Evolutionary conservation across 2,888 invertebrate genomes (phyloP), one percentile per base, ranked within the genome.

Genomic region (Drosophila fulvimacula): DNA sequence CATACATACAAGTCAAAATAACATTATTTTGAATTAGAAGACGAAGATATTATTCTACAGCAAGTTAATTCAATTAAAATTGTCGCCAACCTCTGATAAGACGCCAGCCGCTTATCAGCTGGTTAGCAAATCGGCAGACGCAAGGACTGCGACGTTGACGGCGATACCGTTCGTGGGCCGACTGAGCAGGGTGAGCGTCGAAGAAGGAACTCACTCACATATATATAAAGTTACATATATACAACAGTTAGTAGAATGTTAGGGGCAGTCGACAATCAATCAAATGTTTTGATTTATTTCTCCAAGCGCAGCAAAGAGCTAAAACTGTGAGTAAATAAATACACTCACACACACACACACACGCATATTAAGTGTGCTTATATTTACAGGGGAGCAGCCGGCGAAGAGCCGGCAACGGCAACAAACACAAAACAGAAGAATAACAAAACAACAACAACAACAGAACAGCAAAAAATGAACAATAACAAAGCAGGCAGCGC

Each of bases 401-500:
- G 77, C 79, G 60, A 70, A 76, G 62, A 64, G 81, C 81, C 81
- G 85, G 85, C 85, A 79, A 77, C 57, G 48, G 21, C 76, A 72
- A 73, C 73, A 76, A 76, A 72, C 64, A 59, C 81, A 79, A 79
- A 69, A 80, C 57, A 56, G 52, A 62, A 67, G 56, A 67, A 64
- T 57, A 44, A 46, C 60, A 69, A 32, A 53, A 58, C 55, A 65
- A 51, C 56, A 65, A 66, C 58, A 64, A 61, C n/a, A n/a, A n/a
- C n/a, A 55, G 34, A 41, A 53, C 32, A 55, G 51, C 9, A 51
- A 51, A 51, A 27, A 69, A 38, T 59, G 48, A 75, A 76, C 76
- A 76, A 76, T 76, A 76, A 76, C 76, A 76, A 76, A 73, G 69
- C 52, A 9, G 11, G 5, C 27, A 30, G 10, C 10, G 30, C 24